These are phyloP conservation scores for Galeopterus variegatus DNA, from an alignment of 2,113 vertebrate species.

Conservation along the genomic window DNA sequence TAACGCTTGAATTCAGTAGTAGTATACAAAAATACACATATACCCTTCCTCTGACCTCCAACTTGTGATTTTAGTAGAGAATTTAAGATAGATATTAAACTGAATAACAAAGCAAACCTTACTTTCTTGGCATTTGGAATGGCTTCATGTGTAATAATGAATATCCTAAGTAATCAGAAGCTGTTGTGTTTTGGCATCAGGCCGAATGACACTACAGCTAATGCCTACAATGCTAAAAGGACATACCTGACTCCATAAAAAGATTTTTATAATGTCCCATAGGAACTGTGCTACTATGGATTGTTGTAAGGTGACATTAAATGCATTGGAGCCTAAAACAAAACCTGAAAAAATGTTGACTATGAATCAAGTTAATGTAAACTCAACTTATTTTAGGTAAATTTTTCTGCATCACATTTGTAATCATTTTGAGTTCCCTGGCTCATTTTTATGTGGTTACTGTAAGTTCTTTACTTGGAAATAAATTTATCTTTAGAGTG, in stretches of 20 bases:
- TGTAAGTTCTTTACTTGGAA: background rate
- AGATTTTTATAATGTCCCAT: background rate
- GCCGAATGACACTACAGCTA: background rate
- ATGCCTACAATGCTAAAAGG: background rate
- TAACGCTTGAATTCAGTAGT: conserved; percentile 9
- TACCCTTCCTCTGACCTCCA: background rate
- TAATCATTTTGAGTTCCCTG: conserved; percentile 12
- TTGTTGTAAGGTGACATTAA: conserved; percentile 40
- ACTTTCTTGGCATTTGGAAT: conserved; percentile 41
- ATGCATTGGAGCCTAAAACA: background rate
- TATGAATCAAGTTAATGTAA: background rate
- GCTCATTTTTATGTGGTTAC: conserved; percentile 1
- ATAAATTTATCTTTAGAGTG: background rate
- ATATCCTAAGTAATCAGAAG: background rate
- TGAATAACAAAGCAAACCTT: background rate
- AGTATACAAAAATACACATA: background rate
- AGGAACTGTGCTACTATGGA: background rate
- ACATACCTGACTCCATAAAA: background rate
- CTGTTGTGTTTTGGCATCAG: background rate
- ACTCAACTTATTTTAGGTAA: background rate
- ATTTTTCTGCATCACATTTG: background rate
- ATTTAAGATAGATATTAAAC: conserved; percentile 15
- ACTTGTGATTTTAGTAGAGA: background rate
- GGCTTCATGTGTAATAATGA: background rate
- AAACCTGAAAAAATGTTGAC: conserved; percentile 42